Evolutionary conservation across 2,888 invertebrate genomes (phyloP), one percentile per base, ranked within the genome.

Genomic region (Hymenopus coronatus): DNA sequence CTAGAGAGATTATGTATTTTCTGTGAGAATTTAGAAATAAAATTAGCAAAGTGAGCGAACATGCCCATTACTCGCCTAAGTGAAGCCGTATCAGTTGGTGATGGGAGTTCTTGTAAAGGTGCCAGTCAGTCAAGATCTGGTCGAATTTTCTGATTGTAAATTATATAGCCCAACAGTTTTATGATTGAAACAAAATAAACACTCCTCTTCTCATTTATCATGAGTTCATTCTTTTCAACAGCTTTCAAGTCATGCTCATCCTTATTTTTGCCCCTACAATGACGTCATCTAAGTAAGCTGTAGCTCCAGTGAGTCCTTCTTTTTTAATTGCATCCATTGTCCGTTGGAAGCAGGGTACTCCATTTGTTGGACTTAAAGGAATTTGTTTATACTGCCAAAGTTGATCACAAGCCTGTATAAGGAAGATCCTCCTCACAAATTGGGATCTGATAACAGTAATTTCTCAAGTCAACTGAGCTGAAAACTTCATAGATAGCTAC

Each of bases 381-480:
- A 91, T 88, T 85, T 87, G 83, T 20, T 46, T 83, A 89, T 89
- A 90, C 85, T 91, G 90, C 88, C 85, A 90, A 15, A 90, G 87
- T 3, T 85, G 83, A 14, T 90, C 90, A 88, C 83, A 85, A 20
- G 87, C 90, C 46, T 90, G 40, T 40, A 9, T n/a, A 40, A 40
- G 20, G 82, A 85, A 82, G 85, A 9, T 90, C 90, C 40, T 90
- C 87, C 28, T 89, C 88, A 54, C 81, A 4, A 27, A 90, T 89
- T 6, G 90, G 89, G 20, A 91, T 88, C 86, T 91, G 91, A 30
- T 91, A 90, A 84, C 91, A 91, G 1, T 89, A 90, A 82, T 86
- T 88, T 40, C 28, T 82, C 0, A 91, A 81, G 40, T 91, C 91
- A 30, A 90, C 90, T n/a, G 89, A 84, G 40, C 90, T 90, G 84